Evolutionary conservation across 2,113 vertebrate genomes (phyloP), one percentile per base, ranked within the genome.

Genomic region (Hirundichthys speculiger): DNA sequence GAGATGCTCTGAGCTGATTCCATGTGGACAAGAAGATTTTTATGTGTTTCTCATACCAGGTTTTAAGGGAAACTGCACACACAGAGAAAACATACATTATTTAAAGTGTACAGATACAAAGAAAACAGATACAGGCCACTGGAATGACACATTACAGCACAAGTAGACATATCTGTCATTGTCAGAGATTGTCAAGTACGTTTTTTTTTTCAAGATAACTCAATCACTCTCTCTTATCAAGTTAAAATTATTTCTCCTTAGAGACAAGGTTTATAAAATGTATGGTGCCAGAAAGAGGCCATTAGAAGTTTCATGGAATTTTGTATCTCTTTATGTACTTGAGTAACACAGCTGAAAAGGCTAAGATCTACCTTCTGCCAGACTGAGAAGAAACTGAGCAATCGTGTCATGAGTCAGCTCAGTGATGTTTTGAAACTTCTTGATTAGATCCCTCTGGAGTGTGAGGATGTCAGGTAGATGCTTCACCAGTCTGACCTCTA

Each of bases 401-500:
- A 98, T 94, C 6, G 92, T 93, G 21, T 13, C 24, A 19, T 12
- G 69, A 1, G 86, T 75, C 30, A 90, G 61, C 30, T 95, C 92
- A 0, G 87, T 34, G 0, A 83, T 73, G 46, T 97, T 97, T 85
- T 97, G 96, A 86, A 98, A 97, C 15, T 41, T 91, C 80, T 93
- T 98, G 52, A 98, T 94, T 52, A 99, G 88, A 39, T 93, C 86
- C 60, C 69, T 92, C 83, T 98, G 96, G 66, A 99, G 91, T 7
- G 90, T 90, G 61, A 99, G 87, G 55, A 99, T 94, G 57, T 96
- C 95, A 5, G 96, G 95, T 54, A 99, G 80, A 85, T 92, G 94
- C 64, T 92, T 95, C 73, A 98, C 94, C 86, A 96, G 85, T 56
- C 94, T 92, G 49, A 98, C 80, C 66, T 99, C 95, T 11, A 90